These are phyloP conservation scores for Tarsius wallacei DNA, from an alignment of 2,797 vertebrate genomes.

Conservation along the genomic window DNA sequence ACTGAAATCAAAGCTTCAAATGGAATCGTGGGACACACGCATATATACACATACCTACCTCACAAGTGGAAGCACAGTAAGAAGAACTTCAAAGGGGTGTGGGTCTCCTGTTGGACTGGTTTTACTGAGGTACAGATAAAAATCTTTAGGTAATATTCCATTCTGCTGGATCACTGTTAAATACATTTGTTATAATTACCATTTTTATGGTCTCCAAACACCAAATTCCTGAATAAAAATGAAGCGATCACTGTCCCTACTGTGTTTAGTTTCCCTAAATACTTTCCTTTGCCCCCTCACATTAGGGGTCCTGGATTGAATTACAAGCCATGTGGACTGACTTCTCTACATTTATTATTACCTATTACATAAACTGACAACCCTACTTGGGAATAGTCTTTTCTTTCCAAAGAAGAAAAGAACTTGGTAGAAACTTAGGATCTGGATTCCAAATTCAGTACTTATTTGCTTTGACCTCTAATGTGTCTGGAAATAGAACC, in stretches of 20 bases:
- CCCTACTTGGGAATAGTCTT: neutral
- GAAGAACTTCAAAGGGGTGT: neutral
- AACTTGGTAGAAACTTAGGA: neutral
- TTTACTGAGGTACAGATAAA: neutral
- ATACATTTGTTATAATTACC: neutral
- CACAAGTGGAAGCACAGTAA: neutral
- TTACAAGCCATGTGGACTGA: neutral
- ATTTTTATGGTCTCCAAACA: conserved; percentile 16
- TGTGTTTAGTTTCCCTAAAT: neutral
- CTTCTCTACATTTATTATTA: neutral
- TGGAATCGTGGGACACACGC: neutral
- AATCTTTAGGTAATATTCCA: neutral
- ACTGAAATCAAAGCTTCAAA: neutral
- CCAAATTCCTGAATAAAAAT: neutral
- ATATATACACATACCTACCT: neutral
- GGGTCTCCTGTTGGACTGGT: neutral
- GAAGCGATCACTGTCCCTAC: neutral
- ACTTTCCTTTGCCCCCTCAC: neutral
- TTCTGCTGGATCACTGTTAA: neutral
- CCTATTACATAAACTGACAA: neutral
- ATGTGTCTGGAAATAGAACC: neutral
- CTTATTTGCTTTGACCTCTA: neutral
- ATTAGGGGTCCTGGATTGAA: neutral
- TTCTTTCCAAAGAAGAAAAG: neutral
- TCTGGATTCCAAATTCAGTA: neutral